Evolutionary conservation across 2,888 invertebrate genomes (phyloP).

Genomic region (Cheilosia variabilis): DNA sequence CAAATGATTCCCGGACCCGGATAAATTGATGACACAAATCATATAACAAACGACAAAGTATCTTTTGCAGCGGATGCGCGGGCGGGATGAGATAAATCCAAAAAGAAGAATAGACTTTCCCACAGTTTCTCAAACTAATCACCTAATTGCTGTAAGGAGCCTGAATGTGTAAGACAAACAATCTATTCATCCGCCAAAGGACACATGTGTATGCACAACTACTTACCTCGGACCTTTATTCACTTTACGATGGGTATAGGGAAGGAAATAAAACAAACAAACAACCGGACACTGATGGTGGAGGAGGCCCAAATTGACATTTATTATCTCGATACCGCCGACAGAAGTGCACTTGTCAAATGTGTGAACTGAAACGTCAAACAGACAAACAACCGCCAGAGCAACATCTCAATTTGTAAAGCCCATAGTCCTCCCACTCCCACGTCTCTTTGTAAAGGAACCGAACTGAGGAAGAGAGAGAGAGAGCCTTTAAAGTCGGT

Average conservation of each 20-base stretch:
- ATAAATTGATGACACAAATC: conserved; percentile 34
- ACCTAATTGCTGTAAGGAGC: conserved; percentile 69
- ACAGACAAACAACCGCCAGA: conserved; percentile 60
- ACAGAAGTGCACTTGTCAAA: conserved; percentile 75
- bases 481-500: conserved; percentile 51
- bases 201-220: conserved; percentile 31
- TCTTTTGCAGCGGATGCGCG: conserved; percentile 53
- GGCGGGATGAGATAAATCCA: conserved; percentile 36
- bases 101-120: conserved; percentile 35
- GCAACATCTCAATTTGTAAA: conserved; percentile 65
- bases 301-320: conserved; percentile 56
- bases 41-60: conserved; percentile 62
- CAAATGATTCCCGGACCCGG: conserved; percentile 26
- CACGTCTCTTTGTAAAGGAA: conserved; percentile 7
- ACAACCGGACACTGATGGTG: conserved; percentile 29
- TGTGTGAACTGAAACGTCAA: conserved; percentile 74
- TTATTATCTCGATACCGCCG: conserved; percentile 56
- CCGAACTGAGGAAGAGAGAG: conserved; percentile 6
- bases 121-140: conserved; percentile 64
- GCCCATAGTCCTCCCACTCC: conserved; percentile 40
- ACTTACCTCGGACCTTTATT: conserved; percentile 48
- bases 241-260: conserved; percentile 47
- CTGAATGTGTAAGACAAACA: conserved; percentile 46
- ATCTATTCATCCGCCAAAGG: conserved; percentile 56
- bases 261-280: conserved; percentile 47